Evolutionary conservation across 2,113 vertebrate species (phyloP).

Genomic region (Camelus dromedarius): DNA sequence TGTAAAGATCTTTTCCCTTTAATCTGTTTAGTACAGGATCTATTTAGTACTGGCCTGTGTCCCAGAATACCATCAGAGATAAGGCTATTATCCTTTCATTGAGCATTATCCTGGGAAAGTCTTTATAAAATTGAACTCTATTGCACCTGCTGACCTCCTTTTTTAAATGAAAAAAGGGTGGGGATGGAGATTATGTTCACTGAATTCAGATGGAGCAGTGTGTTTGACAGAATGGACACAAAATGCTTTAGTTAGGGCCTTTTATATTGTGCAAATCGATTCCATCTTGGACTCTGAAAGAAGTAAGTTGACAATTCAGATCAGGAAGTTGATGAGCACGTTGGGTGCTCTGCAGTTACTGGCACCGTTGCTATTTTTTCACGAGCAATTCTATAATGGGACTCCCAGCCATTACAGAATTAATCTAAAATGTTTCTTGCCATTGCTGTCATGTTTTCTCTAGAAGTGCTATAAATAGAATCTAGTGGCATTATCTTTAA

Average conservation of each 20-base stretch:
- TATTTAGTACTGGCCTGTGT: slow-evolving; percentile 68
- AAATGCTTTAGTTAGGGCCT: slow-evolving; percentile 54
- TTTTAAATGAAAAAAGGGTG: slow-evolving; percentile 49
- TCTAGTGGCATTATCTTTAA: slow-evolving; percentile 26
- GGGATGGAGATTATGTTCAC: slow-evolving; percentile 22
- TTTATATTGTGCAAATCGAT: slow-evolving; percentile 57
- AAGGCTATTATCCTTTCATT: slow-evolving; percentile 77
- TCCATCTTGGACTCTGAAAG: slow-evolving; percentile 53
- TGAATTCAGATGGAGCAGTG: slow-evolving; percentile 54
- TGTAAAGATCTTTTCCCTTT: slow-evolving; percentile 63
- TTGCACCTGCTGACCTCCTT: slow-evolving; percentile 71
- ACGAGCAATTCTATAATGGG: background rate
- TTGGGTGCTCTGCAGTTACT: slow-evolving; percentile 7
- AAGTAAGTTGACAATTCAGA: slow-evolving; percentile 45
- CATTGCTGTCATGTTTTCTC: background rate
- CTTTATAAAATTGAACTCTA: slow-evolving; percentile 73
- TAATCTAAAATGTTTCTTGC: slow-evolving; percentile 61
- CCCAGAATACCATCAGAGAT: slow-evolving; percentile 75
- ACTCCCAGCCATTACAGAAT: slow-evolving; percentile 27
- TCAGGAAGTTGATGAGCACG: background rate
- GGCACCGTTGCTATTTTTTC: slow-evolving; percentile 32
- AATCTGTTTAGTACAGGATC: slow-evolving; percentile 66
- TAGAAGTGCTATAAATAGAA: slow-evolving; percentile 23
- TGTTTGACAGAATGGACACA: background rate
- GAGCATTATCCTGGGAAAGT: slow-evolving; percentile 74